These are phyloP conservation scores for Drosophila lacteicornis DNA, from an alignment of 1,140 invertebrate genomes.

Conservation along the genomic window DNA sequence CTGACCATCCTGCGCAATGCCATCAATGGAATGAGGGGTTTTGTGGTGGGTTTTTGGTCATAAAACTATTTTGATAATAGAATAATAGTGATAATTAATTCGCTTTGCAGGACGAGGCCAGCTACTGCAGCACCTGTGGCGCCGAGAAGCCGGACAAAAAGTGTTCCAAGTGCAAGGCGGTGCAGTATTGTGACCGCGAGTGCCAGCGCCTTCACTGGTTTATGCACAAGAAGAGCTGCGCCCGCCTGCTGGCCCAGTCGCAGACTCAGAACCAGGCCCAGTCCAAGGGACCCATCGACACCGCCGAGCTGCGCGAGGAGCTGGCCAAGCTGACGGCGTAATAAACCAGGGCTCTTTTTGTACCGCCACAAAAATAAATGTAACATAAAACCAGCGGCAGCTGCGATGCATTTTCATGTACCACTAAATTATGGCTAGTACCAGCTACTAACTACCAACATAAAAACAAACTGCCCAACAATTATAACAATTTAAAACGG, in stretches of 20 bases:
- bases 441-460: slow-evolving; percentile 1
- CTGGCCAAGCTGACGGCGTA: slow-evolving; percentile 69
- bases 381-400: slow-evolving; percentile 24
- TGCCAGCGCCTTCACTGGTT: slow-evolving; percentile 99
- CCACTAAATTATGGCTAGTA: slow-evolving; percentile 24
- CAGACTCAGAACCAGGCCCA: slow-evolving; percentile 34
- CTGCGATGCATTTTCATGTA: slow-evolving; percentile 33
- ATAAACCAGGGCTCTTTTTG: slow-evolving; percentile 27
- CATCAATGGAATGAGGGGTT: slow-evolving; percentile 95
- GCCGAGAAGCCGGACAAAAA: slow-evolving; percentile 95
- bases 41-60: slow-evolving; percentile 80
- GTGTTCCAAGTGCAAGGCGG: slow-evolving; percentile 97
- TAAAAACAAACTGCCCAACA: slow-evolving; percentile 19
- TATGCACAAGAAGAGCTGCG: slow-evolving; percentile 96
- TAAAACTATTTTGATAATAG: too few species aligned
- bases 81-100: not conserved
- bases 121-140: slow-evolving; percentile 94
- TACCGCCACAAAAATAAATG: slow-evolving; percentile 35
- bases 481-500: slow-evolving; percentile 1
- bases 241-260: slow-evolving; percentile 85
- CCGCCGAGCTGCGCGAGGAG: slow-evolving; percentile 71
- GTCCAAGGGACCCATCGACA: slow-evolving; percentile 61
- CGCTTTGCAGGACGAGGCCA: slow-evolving; percentile 86
- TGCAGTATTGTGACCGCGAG: slow-evolving; percentile 96
- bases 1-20: slow-evolving; percentile 92